Percentiles rank a stretch among this genome's conserved stretches.
Evolutionary conservation across 2,888 invertebrate genomes (phyloP).

Genomic region (Euphydryas editha): DNA sequence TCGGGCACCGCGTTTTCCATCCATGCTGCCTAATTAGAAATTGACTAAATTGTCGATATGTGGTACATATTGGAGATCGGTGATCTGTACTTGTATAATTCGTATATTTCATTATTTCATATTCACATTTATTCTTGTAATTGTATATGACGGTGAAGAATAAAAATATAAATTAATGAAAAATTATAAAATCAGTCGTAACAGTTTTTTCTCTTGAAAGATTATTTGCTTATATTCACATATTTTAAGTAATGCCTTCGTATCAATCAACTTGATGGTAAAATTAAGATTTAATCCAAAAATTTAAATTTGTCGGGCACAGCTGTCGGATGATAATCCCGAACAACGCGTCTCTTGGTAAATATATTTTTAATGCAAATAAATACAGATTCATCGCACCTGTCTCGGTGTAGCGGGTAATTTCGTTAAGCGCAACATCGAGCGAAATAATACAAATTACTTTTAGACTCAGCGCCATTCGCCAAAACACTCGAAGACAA

Average conservation of each 20-base stretch:
- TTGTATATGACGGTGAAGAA: too few species aligned
- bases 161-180: too few species aligned
- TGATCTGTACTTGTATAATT: too few species aligned
- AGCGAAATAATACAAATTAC: conserved; percentile 32
- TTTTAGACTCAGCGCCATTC: conserved; percentile 19
- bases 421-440: conserved; percentile 29
- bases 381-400: conserved; percentile 79
- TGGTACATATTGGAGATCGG: too few species aligned
- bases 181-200: too few species aligned
- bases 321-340: conserved; percentile 76
- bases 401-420: conserved; percentile 27
- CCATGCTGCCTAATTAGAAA: too few species aligned
- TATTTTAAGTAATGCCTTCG: conserved; percentile 4
- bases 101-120: too few species aligned
- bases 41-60: too few species aligned
- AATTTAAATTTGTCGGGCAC: conserved; percentile 53
- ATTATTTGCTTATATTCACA: background rate
- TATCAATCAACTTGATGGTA: conserved; percentile 44
- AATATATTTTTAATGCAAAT: conserved; percentile 81
- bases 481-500: conserved; percentile 23
- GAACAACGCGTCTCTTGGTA: conserved; percentile 70
- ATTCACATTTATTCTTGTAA: too few species aligned
- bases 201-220: too few species aligned
- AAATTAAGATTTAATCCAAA: conserved; percentile 73
- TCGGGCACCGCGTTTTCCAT: too few species aligned